Base-by-base conservation (phyloP, 2,113 vertebrate species). In the Merops nubicus region DNA sequence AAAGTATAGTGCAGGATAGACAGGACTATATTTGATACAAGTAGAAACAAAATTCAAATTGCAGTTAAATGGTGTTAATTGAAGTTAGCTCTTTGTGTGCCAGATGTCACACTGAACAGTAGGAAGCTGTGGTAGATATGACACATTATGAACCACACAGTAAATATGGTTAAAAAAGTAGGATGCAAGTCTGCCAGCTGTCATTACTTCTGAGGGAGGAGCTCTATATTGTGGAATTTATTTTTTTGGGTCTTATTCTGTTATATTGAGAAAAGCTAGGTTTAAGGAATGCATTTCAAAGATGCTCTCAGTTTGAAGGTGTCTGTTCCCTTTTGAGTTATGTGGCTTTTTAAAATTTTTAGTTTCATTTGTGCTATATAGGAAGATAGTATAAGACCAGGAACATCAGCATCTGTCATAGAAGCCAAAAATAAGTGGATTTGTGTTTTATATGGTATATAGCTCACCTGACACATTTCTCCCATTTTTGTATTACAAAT, bases 81-180 rank as follows among this genome's bases (percentile, higher is more conserved):
- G 11, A 33, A 78, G 38, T 43, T 70, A 10, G 9, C 56, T 72
- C 63, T 48, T 48, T 85, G 16, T 11, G 4, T 48, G 43, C 18
- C 48, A 78, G 9, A 29, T 50, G 43, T 36, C 38, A 36, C 51
- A 31, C 20, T 40, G 31, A 72, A 29, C 15, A 8, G 42, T 72
- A 72, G 54, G 48, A 91, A 91, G 15, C 28, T 72, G 12, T 23
- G n/a, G 20, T 59, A 45, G 16, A 22, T 15, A 25, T 26, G 28
- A 45, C 14, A 18, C 18, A 31, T 59, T 80, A 43, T 34, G 6
- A 64, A 15, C 16, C 21, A 23, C 0, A 0, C 19, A 82, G 4
- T 74, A 43, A 78, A 47, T 21, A 68, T 2, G 3, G 33, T 45
- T 69, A 26, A 28, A 54, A 47, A 54, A 19, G 50, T 17, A 23